A percentile compares a stretch with the other conserved stretches of the same genome.
phyloP scores from a whole-genome alignment of 2,888 invertebrate species.

The Bembecia ichneumoniformis region DNA sequence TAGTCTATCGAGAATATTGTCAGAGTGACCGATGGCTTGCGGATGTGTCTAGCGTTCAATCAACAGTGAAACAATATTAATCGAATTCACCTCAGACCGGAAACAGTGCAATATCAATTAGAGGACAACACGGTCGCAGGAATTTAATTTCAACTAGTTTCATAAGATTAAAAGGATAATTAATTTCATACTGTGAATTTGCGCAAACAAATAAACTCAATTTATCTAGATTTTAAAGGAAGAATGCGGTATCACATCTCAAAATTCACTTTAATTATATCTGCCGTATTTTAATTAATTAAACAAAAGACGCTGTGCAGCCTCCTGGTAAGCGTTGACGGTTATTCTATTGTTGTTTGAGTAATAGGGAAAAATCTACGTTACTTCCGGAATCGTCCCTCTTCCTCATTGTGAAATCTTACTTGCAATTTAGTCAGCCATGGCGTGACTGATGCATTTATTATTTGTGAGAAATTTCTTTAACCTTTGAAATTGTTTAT shows the following conservation, averaged over 20 bases:
- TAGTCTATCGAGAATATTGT: slow-evolving; percentile 41
- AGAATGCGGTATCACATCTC: slow-evolving; percentile 37
- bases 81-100: slow-evolving; percentile 6
- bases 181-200: too few species aligned
- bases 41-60: slow-evolving; percentile 23
- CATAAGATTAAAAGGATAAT: background rate
- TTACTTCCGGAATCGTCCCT: slow-evolving; percentile 44
- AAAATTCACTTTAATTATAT: slow-evolving; percentile 59
- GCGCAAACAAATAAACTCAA: slow-evolving; percentile 41
- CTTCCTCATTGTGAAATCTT: slow-evolving; percentile 40
- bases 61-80: slow-evolving; percentile 20
- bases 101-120: background rate
- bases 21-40: slow-evolving; percentile 45
- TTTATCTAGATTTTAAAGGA: slow-evolving; percentile 7
- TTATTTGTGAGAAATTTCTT: slow-evolving; percentile 46
- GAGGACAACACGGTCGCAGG: background rate
- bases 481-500: slow-evolving; percentile 58
- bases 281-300: slow-evolving; percentile 61
- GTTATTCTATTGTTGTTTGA: slow-evolving; percentile 50
- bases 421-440: slow-evolving; percentile 49
- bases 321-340: slow-evolving; percentile 43
- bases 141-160: too few species aligned
- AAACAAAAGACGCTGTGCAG: slow-evolving; percentile 53
- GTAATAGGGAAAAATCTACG: slow-evolving; percentile 59
- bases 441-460: slow-evolving; percentile 56